Percentiles rank a stretch among this genome's conserved stretches.
Evolutionary conservation across 2,113 vertebrate genomes (phyloP).

Genomic region (Alexandromys fortis): DNA sequence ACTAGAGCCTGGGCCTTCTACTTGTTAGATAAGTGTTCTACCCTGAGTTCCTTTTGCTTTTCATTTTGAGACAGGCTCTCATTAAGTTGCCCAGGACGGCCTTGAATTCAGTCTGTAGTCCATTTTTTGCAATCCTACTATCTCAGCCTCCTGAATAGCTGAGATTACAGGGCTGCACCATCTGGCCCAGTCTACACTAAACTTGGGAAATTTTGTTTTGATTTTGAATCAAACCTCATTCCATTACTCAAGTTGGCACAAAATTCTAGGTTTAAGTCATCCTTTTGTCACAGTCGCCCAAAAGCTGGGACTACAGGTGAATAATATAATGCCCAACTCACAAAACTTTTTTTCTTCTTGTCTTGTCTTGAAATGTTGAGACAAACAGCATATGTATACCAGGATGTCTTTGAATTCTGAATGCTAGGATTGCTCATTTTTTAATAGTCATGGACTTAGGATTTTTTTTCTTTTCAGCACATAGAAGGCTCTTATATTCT

Average conservation of each 20-base stretch:
- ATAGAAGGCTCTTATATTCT: constrained; percentile 20
- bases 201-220: not conserved
- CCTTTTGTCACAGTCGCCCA: not conserved
- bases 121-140: not conserved
- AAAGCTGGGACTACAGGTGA: not conserved
- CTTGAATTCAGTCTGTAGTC: not conserved
- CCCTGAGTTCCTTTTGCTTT: not conserved
- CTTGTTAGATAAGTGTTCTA: not conserved
- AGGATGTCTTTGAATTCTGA: not conserved
- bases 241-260: not conserved
- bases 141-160: not conserved
- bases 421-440: not conserved
- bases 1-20: not conserved
- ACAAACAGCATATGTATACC: not conserved
- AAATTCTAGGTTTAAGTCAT: not conserved
- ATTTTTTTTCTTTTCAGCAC: constrained; percentile 14
- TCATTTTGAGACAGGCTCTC: not conserved
- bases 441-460: constrained; percentile 33
- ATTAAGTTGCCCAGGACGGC: not conserved
- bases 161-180: not conserved
- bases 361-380: not conserved
- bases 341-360: not conserved
- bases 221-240: not conserved
- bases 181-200: not conserved
- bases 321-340: not conserved